Evolutionary conservation across 2,888 invertebrate species (phyloP).

Genomic region (Drosophila antonietae): DNA sequence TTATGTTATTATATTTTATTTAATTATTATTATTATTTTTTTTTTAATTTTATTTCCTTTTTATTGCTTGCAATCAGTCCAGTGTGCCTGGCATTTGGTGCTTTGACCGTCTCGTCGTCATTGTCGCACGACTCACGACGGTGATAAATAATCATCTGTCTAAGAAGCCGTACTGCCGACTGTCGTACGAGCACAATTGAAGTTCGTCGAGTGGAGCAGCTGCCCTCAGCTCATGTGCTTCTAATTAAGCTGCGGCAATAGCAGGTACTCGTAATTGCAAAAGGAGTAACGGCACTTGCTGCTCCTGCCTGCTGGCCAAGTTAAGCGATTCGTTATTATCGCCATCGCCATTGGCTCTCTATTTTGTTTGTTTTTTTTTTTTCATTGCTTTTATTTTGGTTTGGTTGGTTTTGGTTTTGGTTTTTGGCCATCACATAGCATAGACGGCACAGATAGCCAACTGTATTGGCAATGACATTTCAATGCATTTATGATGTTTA

Average conservation of each 20-base stretch:
- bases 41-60: not conserved
- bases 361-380: not conserved
- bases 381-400: too few species aligned
- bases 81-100: conserved; percentile 31
- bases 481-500: conserved; percentile 83
- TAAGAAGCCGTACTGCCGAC: conserved; percentile 10
- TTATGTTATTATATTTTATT: not conserved
- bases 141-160: conserved; percentile 79
- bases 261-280: conserved; percentile 75
- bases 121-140: conserved; percentile 81
- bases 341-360: conserved; percentile 57
- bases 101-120: conserved; percentile 62
- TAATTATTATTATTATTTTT: not conserved
- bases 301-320: conserved; percentile 48
- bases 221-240: conserved; percentile 36
- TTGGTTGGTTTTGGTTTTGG: not conserved
- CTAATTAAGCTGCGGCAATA: conserved; percentile 73
- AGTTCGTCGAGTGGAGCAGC: conserved; percentile 22
- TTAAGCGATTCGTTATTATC: conserved; percentile 65
- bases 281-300: conserved; percentile 72
- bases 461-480: conserved; percentile 80
- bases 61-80: not conserved
- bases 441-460: conserved; percentile 62
- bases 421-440: conserved; percentile 51
- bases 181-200: conserved; percentile 24